Evolutionary conservation across 1,140 invertebrate species (phyloP).

Genomic region (Aphidius ervi): DNA sequence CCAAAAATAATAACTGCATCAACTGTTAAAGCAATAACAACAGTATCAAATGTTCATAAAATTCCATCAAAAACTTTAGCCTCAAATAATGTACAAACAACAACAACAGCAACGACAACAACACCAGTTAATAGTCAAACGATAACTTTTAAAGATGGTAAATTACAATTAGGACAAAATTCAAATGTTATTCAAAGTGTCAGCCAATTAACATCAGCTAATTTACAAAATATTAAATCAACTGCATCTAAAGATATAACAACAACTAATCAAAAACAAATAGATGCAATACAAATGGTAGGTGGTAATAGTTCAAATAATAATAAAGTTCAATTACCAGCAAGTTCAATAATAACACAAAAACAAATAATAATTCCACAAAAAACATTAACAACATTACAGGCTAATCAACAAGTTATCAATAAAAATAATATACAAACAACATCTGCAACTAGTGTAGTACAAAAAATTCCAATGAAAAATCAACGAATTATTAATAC

Average conservation of each 20-base stretch:
- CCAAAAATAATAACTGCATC: constrained; percentile 25
- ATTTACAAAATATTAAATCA: too few species aligned
- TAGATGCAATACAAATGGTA: too few species aligned
- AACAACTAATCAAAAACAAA: too few species aligned
- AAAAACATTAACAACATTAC: constrained; percentile 24
- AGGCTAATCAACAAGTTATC: constrained; percentile 10
- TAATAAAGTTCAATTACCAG: constrained; percentile 17
- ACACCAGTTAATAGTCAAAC: too few species aligned
- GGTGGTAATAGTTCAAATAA: too few species aligned
- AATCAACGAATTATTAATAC: constrained; percentile 35
- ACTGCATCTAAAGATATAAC: too few species aligned
- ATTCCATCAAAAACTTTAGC: constrained; percentile 5
- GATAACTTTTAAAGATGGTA: too few species aligned
- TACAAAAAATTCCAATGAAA: constrained; percentile 42
- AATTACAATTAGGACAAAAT: too few species aligned
- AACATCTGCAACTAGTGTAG: constrained; percentile 24
- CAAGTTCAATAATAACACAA: constrained; percentile 19
- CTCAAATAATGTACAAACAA: neutral
- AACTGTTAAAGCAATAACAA: constrained; percentile 27
- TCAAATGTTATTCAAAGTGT: too few species aligned
- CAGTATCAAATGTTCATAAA: constrained; percentile 16
- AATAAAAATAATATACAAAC: neutral
- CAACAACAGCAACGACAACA: too few species aligned
- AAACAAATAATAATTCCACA: constrained; percentile 27
- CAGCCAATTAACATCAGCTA: too few species aligned